phyloP scores from a whole-genome alignment of 2,113 vertebrate genomes.

The Cichladusa arquata region DNA sequence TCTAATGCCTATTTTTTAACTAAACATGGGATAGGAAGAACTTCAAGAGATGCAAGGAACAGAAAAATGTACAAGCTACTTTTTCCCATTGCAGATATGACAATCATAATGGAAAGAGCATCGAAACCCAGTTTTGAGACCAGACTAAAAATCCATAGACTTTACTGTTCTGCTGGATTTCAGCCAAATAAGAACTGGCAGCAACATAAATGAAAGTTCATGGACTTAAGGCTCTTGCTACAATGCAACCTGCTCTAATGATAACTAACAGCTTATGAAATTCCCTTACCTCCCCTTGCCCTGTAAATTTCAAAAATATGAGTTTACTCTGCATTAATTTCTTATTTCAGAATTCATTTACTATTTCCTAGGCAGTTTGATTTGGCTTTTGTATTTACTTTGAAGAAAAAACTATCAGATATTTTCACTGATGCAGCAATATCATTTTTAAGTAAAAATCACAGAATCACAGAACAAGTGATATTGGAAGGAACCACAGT shows the following conservation, averaged over 20 bases:
- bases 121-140: not conserved
- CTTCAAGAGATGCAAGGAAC: not conserved
- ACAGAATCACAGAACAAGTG: not conserved
- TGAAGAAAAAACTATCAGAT: not conserved
- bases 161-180: not conserved
- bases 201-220: not conserved
- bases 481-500: not conserved
- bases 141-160: not conserved
- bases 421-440: not conserved
- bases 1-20: not conserved
- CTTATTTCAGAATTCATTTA: not conserved
- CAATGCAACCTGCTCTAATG: not conserved
- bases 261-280: not conserved
- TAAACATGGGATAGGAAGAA: not conserved
- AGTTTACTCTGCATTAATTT: not conserved
- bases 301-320: not conserved
- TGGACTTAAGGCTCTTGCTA: not conserved
- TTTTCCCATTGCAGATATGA: not conserved
- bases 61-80: not conserved
- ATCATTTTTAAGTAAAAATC: not conserved
- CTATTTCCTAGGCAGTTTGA: not conserved
- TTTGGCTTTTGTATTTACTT: not conserved
- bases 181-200: not conserved
- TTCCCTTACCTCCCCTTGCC: accelerated
- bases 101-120: not conserved